These are phyloP conservation scores for Pitta sordida DNA, from an alignment of 2,113 vertebrate species.

Conservation along the genomic window DNA sequence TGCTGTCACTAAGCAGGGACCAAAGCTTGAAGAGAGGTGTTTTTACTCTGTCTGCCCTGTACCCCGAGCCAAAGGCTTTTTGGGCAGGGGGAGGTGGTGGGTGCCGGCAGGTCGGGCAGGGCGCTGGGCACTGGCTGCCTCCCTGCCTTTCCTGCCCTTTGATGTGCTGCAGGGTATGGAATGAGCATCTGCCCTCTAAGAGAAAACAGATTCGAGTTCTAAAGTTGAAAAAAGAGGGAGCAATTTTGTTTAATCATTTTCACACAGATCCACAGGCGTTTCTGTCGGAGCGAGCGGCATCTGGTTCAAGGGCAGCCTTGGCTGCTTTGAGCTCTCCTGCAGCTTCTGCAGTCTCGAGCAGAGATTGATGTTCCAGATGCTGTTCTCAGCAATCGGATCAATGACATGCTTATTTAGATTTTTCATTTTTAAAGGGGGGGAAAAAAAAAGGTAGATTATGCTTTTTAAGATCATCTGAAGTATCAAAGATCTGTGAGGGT, in stretches of 20 bases:
- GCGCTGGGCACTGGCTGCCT: neutral
- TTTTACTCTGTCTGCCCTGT: neutral
- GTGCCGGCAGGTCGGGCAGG: neutral
- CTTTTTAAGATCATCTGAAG: neutral
- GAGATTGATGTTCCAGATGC: constrained; percentile 54
- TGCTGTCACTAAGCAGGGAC: neutral
- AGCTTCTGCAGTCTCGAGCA: constrained; percentile 35
- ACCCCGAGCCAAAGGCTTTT: neutral
- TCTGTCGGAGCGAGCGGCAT: neutral
- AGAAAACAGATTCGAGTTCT: constrained; percentile 49
- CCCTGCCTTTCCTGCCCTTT: constrained; percentile 27
- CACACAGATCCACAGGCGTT: constrained; percentile 43
- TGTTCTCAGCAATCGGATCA: constrained; percentile 10
- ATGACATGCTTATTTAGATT: constrained; percentile 1
- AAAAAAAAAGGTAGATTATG: neutral
- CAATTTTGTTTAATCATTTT: constrained; percentile 63
- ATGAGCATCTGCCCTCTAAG: constrained; percentile 54
- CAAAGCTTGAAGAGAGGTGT: accelerated
- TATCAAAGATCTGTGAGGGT: neutral
- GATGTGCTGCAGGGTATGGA: constrained; percentile 10
- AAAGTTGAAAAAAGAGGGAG: constrained; percentile 27
- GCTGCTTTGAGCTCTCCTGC: constrained; percentile 38
- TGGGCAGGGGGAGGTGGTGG: neutral
- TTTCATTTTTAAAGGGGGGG: neutral
- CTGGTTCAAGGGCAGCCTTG: constrained; percentile 45